Evolutionary conservation across 2,888 invertebrate genomes (phyloP), one percentile per base, ranked within the genome.

Genomic region (Cephus pulcher): DNA sequence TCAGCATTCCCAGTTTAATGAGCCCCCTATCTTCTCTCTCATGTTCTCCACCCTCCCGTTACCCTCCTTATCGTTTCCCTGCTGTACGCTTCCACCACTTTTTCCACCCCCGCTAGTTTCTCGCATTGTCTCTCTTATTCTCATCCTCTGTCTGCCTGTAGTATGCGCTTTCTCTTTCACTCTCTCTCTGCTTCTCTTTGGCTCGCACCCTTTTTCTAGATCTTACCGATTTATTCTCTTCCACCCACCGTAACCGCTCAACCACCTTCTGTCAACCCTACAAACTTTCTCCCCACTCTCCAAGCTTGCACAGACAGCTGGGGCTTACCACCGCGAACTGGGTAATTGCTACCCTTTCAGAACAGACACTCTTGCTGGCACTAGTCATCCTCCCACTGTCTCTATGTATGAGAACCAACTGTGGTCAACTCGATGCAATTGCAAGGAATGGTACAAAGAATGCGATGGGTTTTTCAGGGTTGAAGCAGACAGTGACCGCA

Each of bases 1-100:
- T 90, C 89, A 89, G 89, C 90, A 89, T 90, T 90, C 90, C 88
- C 83, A 82, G 86, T 89, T 89, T 89, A 90, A 90, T 89, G 90
- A 89, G 90, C 88, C 87, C 84, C 83, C 83, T 86, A 87, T 87
- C 83, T 85, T 78, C 79, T 81, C 80, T 76, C 84, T 75, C 84
- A 75, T 80, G 82, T 82, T 78, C 79, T 79, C 4, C 40, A 40
- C 23, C 23, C 40, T 15, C 40, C 37, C 12, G 37, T 23, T 40
- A 15, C 40, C 71, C 71, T 3, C 71, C 71, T 71, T 71, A 71
- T 71, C 71, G 32, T 15, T 15, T 12, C 15, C 33, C 32, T 33
- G 32, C 71, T 12, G 3, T 71, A 30, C 32, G 32, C 12, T 33
- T 33, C 71, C 15, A 71, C 71, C 71, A 32, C 71, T 71, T 71